phyloP scores from a whole-genome alignment of 1,140 invertebrate species.

The Drosophila cardini region DNA sequence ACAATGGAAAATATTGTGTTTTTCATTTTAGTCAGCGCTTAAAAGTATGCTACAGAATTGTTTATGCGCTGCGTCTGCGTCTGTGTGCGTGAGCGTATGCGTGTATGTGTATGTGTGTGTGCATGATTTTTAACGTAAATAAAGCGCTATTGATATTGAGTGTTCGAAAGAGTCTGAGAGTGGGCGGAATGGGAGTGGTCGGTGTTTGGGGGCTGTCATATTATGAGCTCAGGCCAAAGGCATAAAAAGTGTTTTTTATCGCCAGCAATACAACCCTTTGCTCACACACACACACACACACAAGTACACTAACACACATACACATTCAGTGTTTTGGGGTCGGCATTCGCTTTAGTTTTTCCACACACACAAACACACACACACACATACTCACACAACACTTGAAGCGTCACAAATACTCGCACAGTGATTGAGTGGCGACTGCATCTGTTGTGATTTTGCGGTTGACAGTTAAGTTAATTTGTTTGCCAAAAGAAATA shows the following conservation, averaged over 20 bases:
- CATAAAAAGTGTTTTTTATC: constrained; percentile 73
- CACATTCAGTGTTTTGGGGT: constrained; percentile 21
- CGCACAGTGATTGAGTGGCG: constrained; percentile 70
- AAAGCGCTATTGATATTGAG: constrained; percentile 74
- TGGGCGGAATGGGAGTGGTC: not conserved
- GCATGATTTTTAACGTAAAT: constrained; percentile 66
- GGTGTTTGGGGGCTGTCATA: constrained; percentile 54
- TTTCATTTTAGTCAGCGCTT: constrained; percentile 42
- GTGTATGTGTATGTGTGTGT: constrained; percentile 5
- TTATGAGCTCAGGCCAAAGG: constrained; percentile 57
- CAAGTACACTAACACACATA: not conserved
- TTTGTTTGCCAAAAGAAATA: constrained; percentile 62
- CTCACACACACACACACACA: constrained; percentile 20
- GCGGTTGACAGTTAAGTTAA: constrained; percentile 80
- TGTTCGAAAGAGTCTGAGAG: not conserved
- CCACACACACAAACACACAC: constrained; percentile 11
- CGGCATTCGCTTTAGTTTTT: constrained; percentile 60
- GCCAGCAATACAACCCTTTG: constrained; percentile 59
- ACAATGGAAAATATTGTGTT: constrained; percentile 8
- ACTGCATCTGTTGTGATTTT: constrained; percentile 82
- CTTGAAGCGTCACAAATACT: constrained; percentile 64
- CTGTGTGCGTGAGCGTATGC: constrained; percentile 3
- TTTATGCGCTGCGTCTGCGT: constrained; percentile 31
- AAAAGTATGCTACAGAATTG: constrained; percentile 70
- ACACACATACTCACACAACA: constrained; percentile 12